Conservation (phyloP, 2,797 vertebrate species). For the Anguilla pacifica region DNA sequence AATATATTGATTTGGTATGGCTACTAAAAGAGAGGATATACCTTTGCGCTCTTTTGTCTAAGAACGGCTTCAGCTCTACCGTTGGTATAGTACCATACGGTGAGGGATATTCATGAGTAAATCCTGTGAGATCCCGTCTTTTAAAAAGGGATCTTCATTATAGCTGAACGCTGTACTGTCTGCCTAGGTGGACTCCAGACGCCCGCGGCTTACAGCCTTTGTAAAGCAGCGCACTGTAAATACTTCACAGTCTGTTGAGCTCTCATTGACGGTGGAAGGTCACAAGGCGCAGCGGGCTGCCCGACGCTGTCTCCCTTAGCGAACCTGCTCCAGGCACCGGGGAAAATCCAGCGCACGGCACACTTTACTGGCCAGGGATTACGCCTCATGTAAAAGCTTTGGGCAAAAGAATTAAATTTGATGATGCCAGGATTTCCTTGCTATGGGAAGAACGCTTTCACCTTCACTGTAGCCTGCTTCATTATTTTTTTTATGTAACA, state of each 20-base stretch:
- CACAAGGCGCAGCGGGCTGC: not conserved
- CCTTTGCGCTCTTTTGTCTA: not conserved
- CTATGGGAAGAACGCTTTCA: not conserved
- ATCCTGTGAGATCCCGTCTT: not conserved
- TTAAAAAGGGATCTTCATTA: constrained; percentile 8
- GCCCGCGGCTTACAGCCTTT: not conserved
- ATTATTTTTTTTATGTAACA: constrained; percentile 12
- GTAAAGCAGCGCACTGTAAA: not conserved
- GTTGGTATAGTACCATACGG: not conserved
- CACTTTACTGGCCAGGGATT: not conserved
- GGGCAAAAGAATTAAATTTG: not conserved
- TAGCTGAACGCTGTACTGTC: not conserved
- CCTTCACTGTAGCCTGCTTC: not conserved
- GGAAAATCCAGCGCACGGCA: not conserved
- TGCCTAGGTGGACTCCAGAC: not conserved
- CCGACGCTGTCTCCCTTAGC: not conserved
- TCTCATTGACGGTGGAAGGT: not conserved
- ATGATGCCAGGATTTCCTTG: not conserved
- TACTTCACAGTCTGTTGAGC: not conserved
- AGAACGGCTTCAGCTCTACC: not conserved
- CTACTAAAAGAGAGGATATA: constrained; percentile 18
- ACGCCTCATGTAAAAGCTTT: constrained; percentile 6
- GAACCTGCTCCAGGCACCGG: not conserved
- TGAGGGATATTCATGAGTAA: not conserved
- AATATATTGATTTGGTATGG: constrained; percentile 50